A percentile compares a stretch with the other conserved stretches of the same genome.
Evolutionary conservation across 2,113 vertebrate genomes (phyloP).

Genomic region (Hypanus sabinus): DNA sequence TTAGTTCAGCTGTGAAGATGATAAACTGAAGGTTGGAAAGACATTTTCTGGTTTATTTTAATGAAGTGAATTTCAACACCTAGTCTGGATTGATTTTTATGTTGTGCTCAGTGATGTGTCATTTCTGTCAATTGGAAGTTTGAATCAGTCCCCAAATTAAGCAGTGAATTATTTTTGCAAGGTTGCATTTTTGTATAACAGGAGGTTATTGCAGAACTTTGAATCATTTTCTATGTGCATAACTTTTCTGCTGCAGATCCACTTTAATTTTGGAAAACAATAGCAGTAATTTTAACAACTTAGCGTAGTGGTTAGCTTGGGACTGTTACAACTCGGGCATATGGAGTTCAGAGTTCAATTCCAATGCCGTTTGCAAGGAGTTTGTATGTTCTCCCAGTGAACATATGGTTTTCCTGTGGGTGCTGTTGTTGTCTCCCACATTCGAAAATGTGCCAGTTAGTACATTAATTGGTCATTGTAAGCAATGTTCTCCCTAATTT

Average conservation of each 20-base stretch:
- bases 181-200: not conserved
- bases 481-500: no score
- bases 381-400: no score
- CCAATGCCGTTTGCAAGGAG: no score
- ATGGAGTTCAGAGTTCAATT: no score
- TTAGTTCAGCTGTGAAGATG: slow-evolving; percentile 19
- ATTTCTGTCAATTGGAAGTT: not conserved
- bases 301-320: not conserved
- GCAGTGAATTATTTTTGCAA: not conserved
- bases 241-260: not conserved
- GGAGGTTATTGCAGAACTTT: not conserved
- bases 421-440: no score
- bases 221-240: not conserved
- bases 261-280: not conserved
- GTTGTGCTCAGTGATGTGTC: not conserved
- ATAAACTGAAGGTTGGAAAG: slow-evolving; percentile 13
- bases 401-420: no score
- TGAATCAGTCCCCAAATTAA: slow-evolving; percentile 23
- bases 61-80: not conserved
- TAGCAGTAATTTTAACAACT: not conserved
- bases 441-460: no score
- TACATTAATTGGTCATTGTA: no score
- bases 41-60: slow-evolving; percentile 28
- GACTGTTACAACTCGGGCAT: no score
- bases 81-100: not conserved